Percentiles rank a stretch among this genome's conserved stretches.
Conservation (phyloP, 2,888 invertebrate genomes). For the Tetheella fluctuosa region DNA sequence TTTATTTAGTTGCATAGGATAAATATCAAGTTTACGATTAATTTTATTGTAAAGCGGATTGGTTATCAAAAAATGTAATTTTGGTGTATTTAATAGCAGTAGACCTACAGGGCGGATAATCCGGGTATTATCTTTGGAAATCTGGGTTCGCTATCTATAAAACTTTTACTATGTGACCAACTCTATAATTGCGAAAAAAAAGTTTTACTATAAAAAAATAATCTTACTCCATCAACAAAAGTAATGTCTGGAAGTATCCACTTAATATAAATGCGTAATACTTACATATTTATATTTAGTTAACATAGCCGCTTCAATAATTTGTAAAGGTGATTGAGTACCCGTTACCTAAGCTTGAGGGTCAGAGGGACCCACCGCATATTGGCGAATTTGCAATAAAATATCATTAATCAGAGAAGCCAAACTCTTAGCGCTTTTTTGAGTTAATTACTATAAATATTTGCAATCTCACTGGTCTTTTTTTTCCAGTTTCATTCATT, state of each 20-base stretch:
- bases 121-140: too few relatives aligned
- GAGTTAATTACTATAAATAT: conserved; percentile 47
- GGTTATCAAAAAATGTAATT: too few relatives aligned
- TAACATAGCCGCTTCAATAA: conserved; percentile 35
- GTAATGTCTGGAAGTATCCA: not conserved
- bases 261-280: not conserved
- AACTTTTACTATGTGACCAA: too few relatives aligned
- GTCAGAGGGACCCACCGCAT: conserved; percentile 1
- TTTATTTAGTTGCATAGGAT: too few relatives aligned
- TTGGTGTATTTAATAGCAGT: too few relatives aligned
- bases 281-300: not conserved
- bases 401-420: conserved; percentile 27
- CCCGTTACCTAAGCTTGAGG: not conserved
- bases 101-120: too few relatives aligned
- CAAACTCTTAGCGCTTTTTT: conserved; percentile 35
- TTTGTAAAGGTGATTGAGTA: conserved; percentile 5
- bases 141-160: too few relatives aligned
- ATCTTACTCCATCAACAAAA: too few relatives aligned
- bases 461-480: conserved; percentile 41
- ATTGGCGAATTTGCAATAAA: conserved; percentile 7
- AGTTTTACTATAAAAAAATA: too few relatives aligned
- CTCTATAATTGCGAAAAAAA: too few relatives aligned
- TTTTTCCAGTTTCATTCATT: conserved; percentile 51
- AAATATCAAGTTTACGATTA: too few relatives aligned
- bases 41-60: too few relatives aligned